Base-by-base conservation (phyloP, 2,888 invertebrate genomes). In the Campoplex nolae region DNA sequence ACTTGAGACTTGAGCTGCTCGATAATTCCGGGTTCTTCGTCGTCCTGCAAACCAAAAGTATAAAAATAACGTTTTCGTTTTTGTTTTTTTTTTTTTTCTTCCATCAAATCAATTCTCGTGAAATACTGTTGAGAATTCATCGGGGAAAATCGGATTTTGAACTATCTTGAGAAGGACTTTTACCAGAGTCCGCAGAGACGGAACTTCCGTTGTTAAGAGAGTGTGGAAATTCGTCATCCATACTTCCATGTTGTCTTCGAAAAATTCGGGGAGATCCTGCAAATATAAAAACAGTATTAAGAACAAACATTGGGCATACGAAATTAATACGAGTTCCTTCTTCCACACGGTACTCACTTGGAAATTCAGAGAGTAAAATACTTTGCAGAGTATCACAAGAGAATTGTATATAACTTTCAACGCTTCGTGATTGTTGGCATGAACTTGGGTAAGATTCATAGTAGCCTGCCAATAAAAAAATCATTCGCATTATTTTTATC, bases 301-400 rank as follows among this genome's bases (percentile, higher is more conserved):
- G 38, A 42, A 74, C 80, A 28, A 48, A 51, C 4, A n/a, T 56
- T 70, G 18, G 18, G 13, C 32, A 13, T 18, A 38, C 73, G n/a
- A 48, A 16, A 42, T 45, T n/a, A 3, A 35, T 11, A 32, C 16
- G 38, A 70, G 23, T 11, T 28, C 51, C 13, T 18, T 23, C 11
- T 28, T 3, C 11, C n/a, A 48, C 28, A 32, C 16, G 71, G 35
- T 70, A 88, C 93, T 93, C 92, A 96, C 96, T 96, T 99, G 99
- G 89, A 97, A 98, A 95, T 99, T 99, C 32, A 99, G 96, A 0
- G 99, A 99, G 95, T 98, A 98, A 95, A 99, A 99, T 75, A 99
- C 98, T 95, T 99, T 99, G 92, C 97, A 97, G 83, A 99, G 97
- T 42, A 99, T 95, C 35, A 97, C 96, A 54, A 99, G 95, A 0